Base-by-base conservation (phyloP, 2,797 vertebrate species). In the Aythya fuligula region DNA sequence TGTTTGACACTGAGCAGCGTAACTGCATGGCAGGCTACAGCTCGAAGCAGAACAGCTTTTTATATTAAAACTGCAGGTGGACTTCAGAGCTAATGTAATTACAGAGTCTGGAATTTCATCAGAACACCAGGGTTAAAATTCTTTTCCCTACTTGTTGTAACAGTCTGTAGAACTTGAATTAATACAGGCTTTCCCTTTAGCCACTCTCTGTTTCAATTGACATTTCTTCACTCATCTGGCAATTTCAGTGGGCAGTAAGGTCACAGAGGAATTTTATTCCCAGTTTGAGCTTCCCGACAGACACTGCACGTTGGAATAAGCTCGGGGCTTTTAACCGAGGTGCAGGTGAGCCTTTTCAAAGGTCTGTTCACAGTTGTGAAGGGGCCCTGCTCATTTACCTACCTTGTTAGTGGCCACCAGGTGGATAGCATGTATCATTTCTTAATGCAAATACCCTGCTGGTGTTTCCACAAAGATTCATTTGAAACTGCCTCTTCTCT, bases 21-120 rank as follows among this genome's bases (percentile, higher is more conserved):
- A 53, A 17, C 76, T 60, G 65, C 64, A 60, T 65, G 87, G 90
- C 91, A 95, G 62, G 79, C 49, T 75, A 45, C 61, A 94, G 65
- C 72, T 69, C 70, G 38, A 80, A 93, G 89, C 45, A 80, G 49
- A 93, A 45, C 43, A 89, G 81, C 2, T 83, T 90, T 89, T 78
- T 74, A 18, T 22, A 43, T 4, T 73, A 70, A 62, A 94, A 71
- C 58, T 83, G 61, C 92, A 92, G 82, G 66, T 83, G 61, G 57
- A 80, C 49, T 58, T 94, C 54, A 78, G 69, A 96, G 75, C 43
- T 82, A 85, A 69, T 5, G 13, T 72, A 92, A 85, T 95, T 92
- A 73, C 28, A 69, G 60, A 66, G 32, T 14, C 69, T 91, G 75
- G 65, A 81, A 92, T 93, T 77, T 62, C 75, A 80, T 60, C 78